Base-by-base conservation (phyloP, 2,797 vertebrate species). In the Microcaecilia unicolor region DNA sequence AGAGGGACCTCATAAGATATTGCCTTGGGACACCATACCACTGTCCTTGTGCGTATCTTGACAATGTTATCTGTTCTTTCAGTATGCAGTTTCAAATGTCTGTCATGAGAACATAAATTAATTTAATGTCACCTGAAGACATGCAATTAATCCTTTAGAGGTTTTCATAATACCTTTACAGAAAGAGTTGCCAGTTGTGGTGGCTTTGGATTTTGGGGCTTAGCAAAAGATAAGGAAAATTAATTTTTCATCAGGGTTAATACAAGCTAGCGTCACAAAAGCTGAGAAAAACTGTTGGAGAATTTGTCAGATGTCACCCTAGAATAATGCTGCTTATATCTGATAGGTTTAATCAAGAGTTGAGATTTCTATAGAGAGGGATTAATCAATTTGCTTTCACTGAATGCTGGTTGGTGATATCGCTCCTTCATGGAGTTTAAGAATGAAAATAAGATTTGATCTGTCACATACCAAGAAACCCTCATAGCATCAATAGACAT, bases 231-330 rank as follows among this genome's bases (percentile, higher is more conserved):
- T 97, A 98, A 97, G 92, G 87, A 83, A 93, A 97, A 96, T 97
- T 92, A 94, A 94, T 97, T 92, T 94, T 97, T 97, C 90, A 97
- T 92, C 88, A 81, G 81, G 87, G 85, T 89, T 91, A 92, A 93
- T 90, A 83, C 87, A 89, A 87, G 83, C 73, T 84, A 82, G 77
- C 62, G 65, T 84, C 85, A 93, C 90, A 94, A 94, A 80, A 88
- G 78, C 75, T 66, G 79, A 68, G 78, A 66, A 71, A 74, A 71
- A 78, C 57, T 73, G 67, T 69, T 74, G 76, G 85, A 86, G 88
- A 85, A 92, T 90, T 89, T 88, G 87, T 89, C 86, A 89, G 91
- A 87, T 78, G 92, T 97, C 91, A 89, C 83, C 88, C 76, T 75
- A 69, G 87, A 86, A 87, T 90, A 93, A 91, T 91, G 80, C 90